phyloP scores from a whole-genome alignment of 2,888 invertebrate genomes.

The Oegoconia quadripuncta region DNA sequence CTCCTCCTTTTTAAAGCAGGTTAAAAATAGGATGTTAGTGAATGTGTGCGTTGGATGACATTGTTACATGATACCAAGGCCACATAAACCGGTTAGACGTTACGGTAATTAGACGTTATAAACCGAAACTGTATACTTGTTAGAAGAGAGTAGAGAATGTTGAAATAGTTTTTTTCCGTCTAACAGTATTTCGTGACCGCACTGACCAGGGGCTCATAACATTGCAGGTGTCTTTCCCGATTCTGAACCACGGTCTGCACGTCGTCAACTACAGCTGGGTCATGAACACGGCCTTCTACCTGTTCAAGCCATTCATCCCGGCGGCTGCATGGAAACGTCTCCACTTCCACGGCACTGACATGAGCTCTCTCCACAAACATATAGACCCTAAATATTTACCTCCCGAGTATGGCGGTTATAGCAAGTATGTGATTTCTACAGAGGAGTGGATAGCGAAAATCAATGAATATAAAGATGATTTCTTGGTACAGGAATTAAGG shows the following conservation, averaged over 20 bases:
- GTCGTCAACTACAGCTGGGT: constrained; percentile 89
- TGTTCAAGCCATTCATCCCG: constrained; percentile 87
- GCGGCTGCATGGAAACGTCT: constrained; percentile 79
- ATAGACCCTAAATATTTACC: constrained; percentile 58
- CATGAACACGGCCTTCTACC: constrained; percentile 85
- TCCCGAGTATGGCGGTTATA: constrained; percentile 65
- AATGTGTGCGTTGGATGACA: no score
- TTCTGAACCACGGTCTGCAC: constrained; percentile 85
- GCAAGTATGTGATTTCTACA: constrained; percentile 74
- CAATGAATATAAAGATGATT: constrained; percentile 69
- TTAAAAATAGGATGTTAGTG: no score
- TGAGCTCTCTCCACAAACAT: constrained; percentile 55
- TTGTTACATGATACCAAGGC: no score
- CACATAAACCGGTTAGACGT: no score
- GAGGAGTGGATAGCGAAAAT: constrained; percentile 81
- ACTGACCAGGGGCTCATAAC: constrained; percentile 13
- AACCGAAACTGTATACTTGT: no score
- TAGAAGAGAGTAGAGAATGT: no score
- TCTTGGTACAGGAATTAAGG: constrained; percentile 80
- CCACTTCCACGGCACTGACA: constrained; percentile 61
- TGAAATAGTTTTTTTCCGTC: constrained; percentile 5
- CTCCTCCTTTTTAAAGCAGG: no score
- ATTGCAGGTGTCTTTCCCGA: constrained; percentile 84
- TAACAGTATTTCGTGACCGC: constrained; percentile 7
- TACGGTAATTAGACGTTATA: no score